Conservation (phyloP, 2,888 invertebrate species). For the Rhagonycha fulva region DNA sequence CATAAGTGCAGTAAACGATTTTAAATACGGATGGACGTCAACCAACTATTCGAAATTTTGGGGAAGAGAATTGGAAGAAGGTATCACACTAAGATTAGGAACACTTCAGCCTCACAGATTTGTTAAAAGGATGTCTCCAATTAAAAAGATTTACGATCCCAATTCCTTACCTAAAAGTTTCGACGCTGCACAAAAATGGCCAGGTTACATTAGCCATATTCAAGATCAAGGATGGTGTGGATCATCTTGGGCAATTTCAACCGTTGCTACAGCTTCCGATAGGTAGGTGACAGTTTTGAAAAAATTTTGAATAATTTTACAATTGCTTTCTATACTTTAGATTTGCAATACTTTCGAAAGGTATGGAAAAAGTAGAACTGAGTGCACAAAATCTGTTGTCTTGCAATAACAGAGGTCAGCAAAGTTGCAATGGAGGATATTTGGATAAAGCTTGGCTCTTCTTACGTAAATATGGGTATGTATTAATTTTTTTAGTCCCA, state of each 20-base stretch:
- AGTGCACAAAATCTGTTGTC: constrained; percentile 87
- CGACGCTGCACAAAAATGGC: constrained; percentile 79
- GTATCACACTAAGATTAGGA: constrained; percentile 63
- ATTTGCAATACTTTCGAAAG: constrained; percentile 84
- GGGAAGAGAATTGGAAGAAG: constrained; percentile 81
- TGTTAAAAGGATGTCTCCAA: constrained; percentile 63
- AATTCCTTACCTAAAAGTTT: constrained; percentile 69
- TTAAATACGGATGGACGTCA: constrained; percentile 73
- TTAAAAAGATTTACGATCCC: constrained; percentile 63
- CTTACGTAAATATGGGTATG: constrained; percentile 75
- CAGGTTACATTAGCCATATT: constrained; percentile 69
- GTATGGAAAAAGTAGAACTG: constrained; percentile 70
- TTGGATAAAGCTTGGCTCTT: constrained; percentile 92
- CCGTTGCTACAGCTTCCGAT: constrained; percentile 80
- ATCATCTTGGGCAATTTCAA: constrained; percentile 91
- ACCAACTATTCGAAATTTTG: constrained; percentile 82
- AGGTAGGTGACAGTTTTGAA: constrained; percentile 56
- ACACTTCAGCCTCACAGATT: constrained; percentile 59
- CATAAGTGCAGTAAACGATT: constrained; percentile 67
- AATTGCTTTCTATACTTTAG: constrained; percentile 49
- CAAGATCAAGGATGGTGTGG: constrained; percentile 81
- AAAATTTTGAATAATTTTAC: background rate
- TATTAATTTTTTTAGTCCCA: constrained; percentile 4
- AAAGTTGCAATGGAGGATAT: constrained; percentile 86
- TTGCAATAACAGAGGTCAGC: constrained; percentile 78